A percentile compares a stretch with the other conserved stretches of the same genome.
Evolutionary conservation across 2,797 vertebrate species (phyloP).

Genomic region (Pteropus rufus): DNA sequence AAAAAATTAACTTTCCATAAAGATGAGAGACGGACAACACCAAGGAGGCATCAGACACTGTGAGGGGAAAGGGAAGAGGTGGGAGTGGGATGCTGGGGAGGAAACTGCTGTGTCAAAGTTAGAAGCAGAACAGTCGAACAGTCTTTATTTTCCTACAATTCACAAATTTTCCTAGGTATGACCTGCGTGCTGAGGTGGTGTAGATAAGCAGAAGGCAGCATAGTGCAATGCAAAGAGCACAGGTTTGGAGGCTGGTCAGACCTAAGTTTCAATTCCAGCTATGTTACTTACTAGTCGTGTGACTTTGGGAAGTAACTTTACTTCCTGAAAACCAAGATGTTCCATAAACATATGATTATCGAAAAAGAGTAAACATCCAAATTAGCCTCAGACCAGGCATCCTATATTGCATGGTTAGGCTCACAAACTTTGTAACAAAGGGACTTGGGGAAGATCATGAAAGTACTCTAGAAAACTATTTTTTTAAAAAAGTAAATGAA

Average conservation of each 20-base stretch:
- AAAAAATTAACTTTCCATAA: constrained; percentile 39
- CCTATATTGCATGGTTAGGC: not conserved
- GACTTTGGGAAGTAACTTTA: not conserved
- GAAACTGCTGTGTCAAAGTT: constrained; percentile 18
- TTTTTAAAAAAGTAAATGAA: constrained; percentile 5
- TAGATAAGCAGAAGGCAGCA: not conserved
- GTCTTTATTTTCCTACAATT: not conserved
- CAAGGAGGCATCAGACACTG: constrained; percentile 50
- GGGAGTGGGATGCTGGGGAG: constrained; percentile 1
- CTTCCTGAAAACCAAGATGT: not conserved
- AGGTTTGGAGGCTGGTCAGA: not conserved
- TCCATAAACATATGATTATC: not conserved
- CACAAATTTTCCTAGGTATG: not conserved
- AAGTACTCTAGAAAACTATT: not conserved
- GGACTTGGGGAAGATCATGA: not conserved
- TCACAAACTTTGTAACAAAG: not conserved
- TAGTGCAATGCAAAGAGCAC: not conserved
- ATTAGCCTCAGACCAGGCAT: not conserved
- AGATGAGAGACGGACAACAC: constrained; percentile 59
- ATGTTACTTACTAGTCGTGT: not conserved
- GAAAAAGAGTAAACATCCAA: not conserved
- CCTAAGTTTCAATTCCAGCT: constrained; percentile 6
- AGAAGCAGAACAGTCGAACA: constrained; percentile 24
- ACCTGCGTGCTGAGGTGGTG: not conserved
- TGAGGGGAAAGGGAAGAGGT: not conserved